Conservation (phyloP, 2,888 invertebrate genomes). For the Notodonta ziczac region DNA sequence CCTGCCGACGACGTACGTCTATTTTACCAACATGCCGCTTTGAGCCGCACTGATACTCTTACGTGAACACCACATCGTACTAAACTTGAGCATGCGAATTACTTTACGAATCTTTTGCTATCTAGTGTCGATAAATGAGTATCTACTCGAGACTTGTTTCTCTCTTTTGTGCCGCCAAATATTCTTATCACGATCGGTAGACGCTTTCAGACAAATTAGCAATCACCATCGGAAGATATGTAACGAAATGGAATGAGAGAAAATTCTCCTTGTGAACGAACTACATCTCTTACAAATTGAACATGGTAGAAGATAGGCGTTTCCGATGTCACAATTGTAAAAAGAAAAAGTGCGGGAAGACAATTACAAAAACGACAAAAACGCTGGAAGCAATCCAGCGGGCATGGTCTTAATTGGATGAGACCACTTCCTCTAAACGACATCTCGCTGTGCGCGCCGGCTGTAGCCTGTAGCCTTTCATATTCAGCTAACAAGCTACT, state of each 20-base stretch:
- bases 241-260: neutral
- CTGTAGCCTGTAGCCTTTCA: slow-evolving; percentile 47
- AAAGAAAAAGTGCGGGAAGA: slow-evolving; percentile 64
- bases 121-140: slow-evolving; percentile 23
- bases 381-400: slow-evolving; percentile 78
- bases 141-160: slow-evolving; percentile 18
- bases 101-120: slow-evolving; percentile 18
- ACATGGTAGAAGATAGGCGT: slow-evolving; percentile 46
- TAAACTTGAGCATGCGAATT: slow-evolving; percentile 22
- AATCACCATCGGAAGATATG: neutral
- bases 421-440: slow-evolving; percentile 80
- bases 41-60: slow-evolving; percentile 39
- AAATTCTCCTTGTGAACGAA: neutral
- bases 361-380: slow-evolving; percentile 79
- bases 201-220: neutral
- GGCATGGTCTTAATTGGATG: slow-evolving; percentile 81
- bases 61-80: slow-evolving; percentile 26
- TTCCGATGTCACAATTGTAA: slow-evolving; percentile 54
- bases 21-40: slow-evolving; percentile 56
- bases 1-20: slow-evolving; percentile 51
- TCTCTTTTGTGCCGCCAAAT: slow-evolving; percentile 11
- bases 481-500: slow-evolving; percentile 51
- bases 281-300: slow-evolving; percentile 36
- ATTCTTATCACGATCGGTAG: neutral
- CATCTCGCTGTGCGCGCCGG: slow-evolving; percentile 48